Evolutionary conservation across 2,888 invertebrate species (phyloP).

Genomic region (Celastrina argiolus): DNA sequence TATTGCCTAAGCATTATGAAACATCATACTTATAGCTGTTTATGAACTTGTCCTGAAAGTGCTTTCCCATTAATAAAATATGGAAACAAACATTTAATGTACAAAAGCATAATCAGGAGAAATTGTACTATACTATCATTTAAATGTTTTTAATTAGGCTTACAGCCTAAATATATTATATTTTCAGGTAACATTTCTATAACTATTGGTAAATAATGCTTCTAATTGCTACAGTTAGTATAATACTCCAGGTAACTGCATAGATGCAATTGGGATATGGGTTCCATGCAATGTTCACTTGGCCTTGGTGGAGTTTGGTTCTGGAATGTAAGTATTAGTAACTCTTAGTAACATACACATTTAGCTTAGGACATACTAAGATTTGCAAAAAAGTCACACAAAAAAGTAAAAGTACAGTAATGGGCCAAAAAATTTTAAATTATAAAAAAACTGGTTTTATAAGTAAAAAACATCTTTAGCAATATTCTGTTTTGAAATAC

Average conservation of each 20-base stretch:
- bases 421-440: too few relatives aligned
- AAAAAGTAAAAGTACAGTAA: too few relatives aligned
- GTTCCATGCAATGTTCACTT: conserved; percentile 31
- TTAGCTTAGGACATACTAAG: not conserved
- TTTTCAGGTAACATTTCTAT: conserved; percentile 1
- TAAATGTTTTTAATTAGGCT: conserved; percentile 8
- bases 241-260: conserved; percentile 19
- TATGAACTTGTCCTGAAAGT: not conserved
- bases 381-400: not conserved
- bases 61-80: not conserved
- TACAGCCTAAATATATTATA: not conserved
- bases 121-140: not conserved
- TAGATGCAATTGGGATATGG: conserved; percentile 13
- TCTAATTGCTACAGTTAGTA: conserved; percentile 15
- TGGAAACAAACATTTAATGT: not conserved
- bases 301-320: conserved; percentile 32
- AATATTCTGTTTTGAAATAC: too few relatives aligned
- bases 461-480: too few relatives aligned
- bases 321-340: conserved; percentile 33
- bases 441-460: too few relatives aligned
- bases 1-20: not conserved
- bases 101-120: not conserved
- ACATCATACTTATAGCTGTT: not conserved
- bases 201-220: not conserved
- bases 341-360: conserved; percentile 5